These are phyloP conservation scores for Petrolisthes manimaculis DNA, from an alignment of 2,888 invertebrate genomes.

Conservation along the genomic window DNA sequence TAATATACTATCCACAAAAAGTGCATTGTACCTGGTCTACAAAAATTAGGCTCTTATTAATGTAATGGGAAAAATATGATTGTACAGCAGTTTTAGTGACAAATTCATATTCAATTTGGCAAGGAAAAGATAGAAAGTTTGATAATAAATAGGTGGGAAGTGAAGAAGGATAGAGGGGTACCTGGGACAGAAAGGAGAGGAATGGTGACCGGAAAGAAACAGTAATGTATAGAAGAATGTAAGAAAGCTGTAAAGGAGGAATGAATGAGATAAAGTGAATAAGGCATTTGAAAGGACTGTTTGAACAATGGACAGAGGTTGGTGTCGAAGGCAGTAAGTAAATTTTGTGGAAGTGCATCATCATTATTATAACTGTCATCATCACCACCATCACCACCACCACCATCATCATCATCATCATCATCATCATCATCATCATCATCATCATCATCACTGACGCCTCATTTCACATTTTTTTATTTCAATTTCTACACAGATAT, in stretches of 20 bases:
- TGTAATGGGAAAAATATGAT: too few relatives aligned
- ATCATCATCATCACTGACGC: too few relatives aligned
- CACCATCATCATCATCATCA: neutral
- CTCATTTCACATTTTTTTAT: too few relatives aligned
- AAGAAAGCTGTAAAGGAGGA: neutral
- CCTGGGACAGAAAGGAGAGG: neutral
- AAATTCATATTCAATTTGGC: too few relatives aligned
- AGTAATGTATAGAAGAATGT: neutral
- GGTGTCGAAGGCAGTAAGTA: neutral
- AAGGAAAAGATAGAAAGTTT: too few relatives aligned
- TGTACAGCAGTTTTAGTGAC: too few relatives aligned
- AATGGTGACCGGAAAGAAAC: neutral
- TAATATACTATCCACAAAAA: too few relatives aligned
- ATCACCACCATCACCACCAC: neutral
- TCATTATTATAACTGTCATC: too few relatives aligned
- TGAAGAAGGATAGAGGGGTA: neutral
- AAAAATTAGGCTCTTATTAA: too few relatives aligned
- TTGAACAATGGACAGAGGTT: neutral
- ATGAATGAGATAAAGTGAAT: neutral
- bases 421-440: constrained; percentile 6
- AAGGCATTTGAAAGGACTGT: neutral
- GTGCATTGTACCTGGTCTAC: too few relatives aligned
- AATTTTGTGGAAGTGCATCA: too few relatives aligned
- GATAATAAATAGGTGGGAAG: neutral
- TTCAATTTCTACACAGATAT: too few relatives aligned